Base-by-base conservation (phyloP, 2,113 vertebrate genomes). In the Protobothrops flavoviridis region DNA sequence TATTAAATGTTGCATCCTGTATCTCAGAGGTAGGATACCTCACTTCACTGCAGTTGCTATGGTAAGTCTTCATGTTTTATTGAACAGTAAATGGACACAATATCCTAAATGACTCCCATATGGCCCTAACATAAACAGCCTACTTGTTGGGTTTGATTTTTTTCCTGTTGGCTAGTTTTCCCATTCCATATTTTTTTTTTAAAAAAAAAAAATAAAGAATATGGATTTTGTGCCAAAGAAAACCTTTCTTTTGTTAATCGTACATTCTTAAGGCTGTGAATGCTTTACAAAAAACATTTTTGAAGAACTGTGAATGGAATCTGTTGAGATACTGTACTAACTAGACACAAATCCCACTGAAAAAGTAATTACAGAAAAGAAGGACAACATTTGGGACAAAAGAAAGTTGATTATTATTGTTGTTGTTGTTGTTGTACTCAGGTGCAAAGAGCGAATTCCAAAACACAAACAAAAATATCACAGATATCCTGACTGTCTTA, bases 31-130 rank as follows among this genome's bases (percentile, higher is more conserved):
- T 92, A 94, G 94, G 89, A 24, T 91, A 91, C 92, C 56, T 52
- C 56, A 43, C 50, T 69, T 86, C 96, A 56, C 87, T 9, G 20
- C 48, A 88, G 98, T 97, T 97, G 96, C 97, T 97, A 97, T 97
- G 97, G 97, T n/a, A 97, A 97, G 92, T 69, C 74, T 94, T 97
- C 93, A 94, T 96, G 95, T 97, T 97, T 97, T 96, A 97, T 97
- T 97, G 97, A 97, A 96, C 93, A 95, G 69, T 95, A 96, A 97
- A 96, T 90, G 94, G 93, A 93, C 95, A 95, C 95, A 96, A 93
- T 92, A 94, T 94, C 93, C 92, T 64, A 95, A 96, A 96, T 92
- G 91, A 24, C 88, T 97, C 95, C 93, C 33, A 11, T 86, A 91
- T 90, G 94, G 93, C 94, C 92, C 94, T 94, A 95, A 95, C 91